phyloP scores from a whole-genome alignment of 2,797 vertebrate species.

The Calcarius lapponicus region DNA sequence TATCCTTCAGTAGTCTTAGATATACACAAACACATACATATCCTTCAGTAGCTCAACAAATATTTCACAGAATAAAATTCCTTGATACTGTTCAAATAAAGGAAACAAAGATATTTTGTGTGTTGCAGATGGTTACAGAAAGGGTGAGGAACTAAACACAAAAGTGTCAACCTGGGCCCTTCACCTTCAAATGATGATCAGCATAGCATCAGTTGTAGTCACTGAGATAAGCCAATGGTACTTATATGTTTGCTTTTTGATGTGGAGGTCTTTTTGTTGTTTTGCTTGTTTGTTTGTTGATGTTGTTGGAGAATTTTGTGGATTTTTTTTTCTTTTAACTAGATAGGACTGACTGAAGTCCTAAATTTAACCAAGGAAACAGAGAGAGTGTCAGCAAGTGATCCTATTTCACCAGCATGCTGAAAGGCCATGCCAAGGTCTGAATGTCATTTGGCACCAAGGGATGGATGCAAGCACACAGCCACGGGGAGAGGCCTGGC shows the following conservation, averaged over 20 bases:
- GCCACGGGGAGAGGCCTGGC: background rate
- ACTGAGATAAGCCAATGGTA: background rate
- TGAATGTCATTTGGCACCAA: background rate
- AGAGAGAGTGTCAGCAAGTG: background rate
- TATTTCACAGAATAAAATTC: background rate
- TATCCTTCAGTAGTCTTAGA: background rate
- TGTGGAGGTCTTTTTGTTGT: background rate
- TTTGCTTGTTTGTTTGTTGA: background rate
- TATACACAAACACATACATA: background rate
- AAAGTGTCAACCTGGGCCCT: background rate
- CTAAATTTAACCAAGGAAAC: conserved; percentile 12
- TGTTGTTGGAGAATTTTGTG: rapidly evolving
- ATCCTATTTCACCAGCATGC: conserved; percentile 7
- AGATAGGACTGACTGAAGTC: background rate
- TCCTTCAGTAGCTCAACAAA: background rate
- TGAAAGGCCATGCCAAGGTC: background rate
- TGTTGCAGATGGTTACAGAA: background rate
- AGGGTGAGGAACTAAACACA: background rate
- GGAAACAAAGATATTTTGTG: background rate
- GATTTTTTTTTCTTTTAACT: background rate
- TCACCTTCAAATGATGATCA: background rate
- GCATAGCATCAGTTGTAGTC: background rate
- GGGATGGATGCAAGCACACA: background rate
- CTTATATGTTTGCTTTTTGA: background rate
- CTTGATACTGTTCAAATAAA: background rate